These are phyloP conservation scores for Coelinius sp. DNA, from an alignment of 2,888 invertebrate species.

Conservation along the genomic window DNA sequence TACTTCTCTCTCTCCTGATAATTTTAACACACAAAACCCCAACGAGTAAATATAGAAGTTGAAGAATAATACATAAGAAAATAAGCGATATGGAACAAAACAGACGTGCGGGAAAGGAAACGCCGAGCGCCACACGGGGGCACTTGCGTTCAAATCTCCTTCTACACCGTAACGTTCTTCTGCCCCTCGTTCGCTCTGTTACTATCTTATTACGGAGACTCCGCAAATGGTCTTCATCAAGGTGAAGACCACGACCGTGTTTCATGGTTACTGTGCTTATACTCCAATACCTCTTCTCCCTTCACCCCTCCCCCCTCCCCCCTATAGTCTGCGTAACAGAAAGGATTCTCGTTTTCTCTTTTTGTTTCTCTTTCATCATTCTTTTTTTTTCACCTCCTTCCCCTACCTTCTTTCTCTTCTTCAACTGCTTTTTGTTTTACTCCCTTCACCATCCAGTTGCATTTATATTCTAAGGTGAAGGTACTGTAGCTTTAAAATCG, in stretches of 20 bases:
- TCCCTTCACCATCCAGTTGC: not conserved
- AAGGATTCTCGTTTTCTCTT: conserved; percentile 13
- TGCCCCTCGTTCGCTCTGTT: conserved; percentile 40
- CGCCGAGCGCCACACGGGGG: not conserved
- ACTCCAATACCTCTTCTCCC: conserved; percentile 1
- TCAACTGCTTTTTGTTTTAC: not conserved
- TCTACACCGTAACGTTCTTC: not conserved
- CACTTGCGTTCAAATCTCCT: not conserved
- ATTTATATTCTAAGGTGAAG: conserved; percentile 9
- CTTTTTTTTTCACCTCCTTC: conserved; percentile 5
- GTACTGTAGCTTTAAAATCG: not conserved
- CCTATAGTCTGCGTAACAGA: conserved; percentile 14
- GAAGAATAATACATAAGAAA: conserved; percentile 36
- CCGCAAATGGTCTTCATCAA: conserved; percentile 59
- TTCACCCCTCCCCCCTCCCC: not conserved
- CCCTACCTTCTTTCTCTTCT: not conserved
- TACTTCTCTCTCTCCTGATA: conserved; percentile 20
- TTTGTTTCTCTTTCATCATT: conserved; percentile 9
- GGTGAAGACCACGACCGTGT: conserved; percentile 39
- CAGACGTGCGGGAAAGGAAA: not conserved
- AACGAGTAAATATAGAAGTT: conserved; percentile 38
- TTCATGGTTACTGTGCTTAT: conserved; percentile 1
- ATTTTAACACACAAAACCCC: conserved; percentile 24
- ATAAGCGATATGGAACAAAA: conserved; percentile 38
- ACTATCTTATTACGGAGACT: conserved; percentile 57